phyloP scores from a whole-genome alignment of 2,797 vertebrate species.

The Lerista edwardsae region DNA sequence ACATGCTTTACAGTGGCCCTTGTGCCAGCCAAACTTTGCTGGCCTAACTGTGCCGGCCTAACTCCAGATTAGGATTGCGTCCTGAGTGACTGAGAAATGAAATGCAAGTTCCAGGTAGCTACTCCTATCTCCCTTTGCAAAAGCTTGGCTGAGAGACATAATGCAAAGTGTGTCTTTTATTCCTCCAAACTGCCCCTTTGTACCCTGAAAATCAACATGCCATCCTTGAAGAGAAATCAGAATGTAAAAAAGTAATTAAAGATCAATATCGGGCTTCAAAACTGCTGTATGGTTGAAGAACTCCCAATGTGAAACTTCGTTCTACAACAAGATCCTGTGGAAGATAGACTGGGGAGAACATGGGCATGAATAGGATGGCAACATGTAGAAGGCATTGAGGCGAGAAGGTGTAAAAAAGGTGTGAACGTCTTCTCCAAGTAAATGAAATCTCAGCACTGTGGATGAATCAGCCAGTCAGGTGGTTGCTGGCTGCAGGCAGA shows the following conservation, averaged over 20 bases:
- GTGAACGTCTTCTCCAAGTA: slow-evolving; percentile 11
- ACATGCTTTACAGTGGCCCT: too few relatives aligned
- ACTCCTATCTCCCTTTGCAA: not conserved
- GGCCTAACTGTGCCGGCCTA: too few relatives aligned
- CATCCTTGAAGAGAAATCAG: not conserved
- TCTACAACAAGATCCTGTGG: not conserved
- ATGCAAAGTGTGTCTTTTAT: not conserved
- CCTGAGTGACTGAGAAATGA: not conserved
- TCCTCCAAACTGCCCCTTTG: not conserved
- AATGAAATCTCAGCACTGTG: not conserved
- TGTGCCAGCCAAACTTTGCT: too few relatives aligned
- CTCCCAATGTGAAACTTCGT: slow-evolving; percentile 2
- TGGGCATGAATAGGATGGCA: not conserved
- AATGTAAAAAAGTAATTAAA: slow-evolving; percentile 30
- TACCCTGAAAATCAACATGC: slow-evolving; percentile 1
- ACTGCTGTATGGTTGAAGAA: not conserved
- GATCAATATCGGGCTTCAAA: slow-evolving; percentile 4
- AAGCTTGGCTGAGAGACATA: not conserved
- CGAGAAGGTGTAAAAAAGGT: not conserved
- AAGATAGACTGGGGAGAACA: not conserved
- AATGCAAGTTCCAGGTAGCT: not conserved
- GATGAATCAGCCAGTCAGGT: not conserved
- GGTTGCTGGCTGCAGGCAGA: not conserved
- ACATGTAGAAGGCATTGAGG: not conserved
- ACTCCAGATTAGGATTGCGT: too few relatives aligned